Evolutionary conservation across 2,113 vertebrate genomes (phyloP), one percentile per base, ranked within the genome.

Genomic region (Eleginops maclovinus): DNA sequence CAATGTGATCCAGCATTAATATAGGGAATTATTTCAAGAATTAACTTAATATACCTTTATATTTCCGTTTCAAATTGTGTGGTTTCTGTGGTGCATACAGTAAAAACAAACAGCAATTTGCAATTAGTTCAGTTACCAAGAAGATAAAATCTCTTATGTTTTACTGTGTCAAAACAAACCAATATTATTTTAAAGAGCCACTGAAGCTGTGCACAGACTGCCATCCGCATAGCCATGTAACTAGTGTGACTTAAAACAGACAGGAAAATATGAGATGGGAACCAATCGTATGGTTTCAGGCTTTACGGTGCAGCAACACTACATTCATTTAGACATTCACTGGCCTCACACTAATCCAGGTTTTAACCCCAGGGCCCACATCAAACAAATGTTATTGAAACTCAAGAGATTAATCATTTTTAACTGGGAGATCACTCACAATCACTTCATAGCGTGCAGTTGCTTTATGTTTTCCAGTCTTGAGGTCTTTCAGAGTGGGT

Each of bases 371-470:
- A 22, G 12, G 19, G 51, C 60, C 55, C 15, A 22, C 50, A 77
- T 79, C 73, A 66, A 62, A 67, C 44, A 55, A 67, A 61, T n/a
- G n/a, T n/a, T 64, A 44, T 50, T 60, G 7, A 75, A 72, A 59
- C 56, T 77, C 3, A n/a, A 59, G n/a, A 28, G 19, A 77, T 85
- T 44, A 62, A 78, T 62, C 11, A 47, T 63, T 63, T 74, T 44
- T 81, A 50, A 61, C 47, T 16, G 31, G 12, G 50, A 82, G 82
- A 73, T 73, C 56, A 71, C 59, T 70, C 58, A 71, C 75, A 81
- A 53, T 74, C 74, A 74, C 60, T 82, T 78, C 55, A 61, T 74
- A 59, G 44, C 21, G 59, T n/a, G 58, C 79, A 44, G 58, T 86
- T 50, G 59, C 24, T 80, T 51, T 47, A 62, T 73, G 76, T 69